Conservation (phyloP, 2,113 vertebrate genomes). For the Nymphicus hollandicus region DNA sequence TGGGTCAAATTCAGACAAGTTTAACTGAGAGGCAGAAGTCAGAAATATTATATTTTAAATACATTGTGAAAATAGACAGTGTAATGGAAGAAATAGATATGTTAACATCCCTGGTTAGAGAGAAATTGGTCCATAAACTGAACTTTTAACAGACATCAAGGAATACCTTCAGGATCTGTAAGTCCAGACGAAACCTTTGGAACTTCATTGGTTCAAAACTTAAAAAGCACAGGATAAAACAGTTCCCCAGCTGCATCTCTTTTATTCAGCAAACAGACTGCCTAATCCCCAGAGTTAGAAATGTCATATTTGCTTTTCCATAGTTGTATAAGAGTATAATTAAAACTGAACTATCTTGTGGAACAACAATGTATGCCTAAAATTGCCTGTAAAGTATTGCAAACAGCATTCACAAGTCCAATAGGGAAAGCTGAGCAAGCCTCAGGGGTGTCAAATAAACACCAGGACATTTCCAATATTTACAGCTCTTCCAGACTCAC, state of each 20-base stretch:
- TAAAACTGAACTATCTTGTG: neutral
- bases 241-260: neutral
- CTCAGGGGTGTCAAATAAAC: neutral
- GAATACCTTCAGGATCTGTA: neutral
- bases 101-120: neutral
- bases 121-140: neutral
- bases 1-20: neutral
- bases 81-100: neutral
- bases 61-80: neutral
- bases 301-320: neutral
- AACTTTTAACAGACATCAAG: neutral
- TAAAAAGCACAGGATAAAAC: neutral
- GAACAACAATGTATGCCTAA: neutral
- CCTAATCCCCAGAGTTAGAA: neutral
- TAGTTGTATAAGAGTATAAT: neutral
- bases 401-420: neutral
- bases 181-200: slow-evolving; percentile 9
- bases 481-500: neutral
- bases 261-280: neutral
- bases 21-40: neutral
- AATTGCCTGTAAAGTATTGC: neutral
- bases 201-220: neutral
- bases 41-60: neutral
- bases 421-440: neutral
- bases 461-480: neutral